phyloP scores from a whole-genome alignment of 2,113 vertebrate genomes.

The Bucco capensis region DNA sequence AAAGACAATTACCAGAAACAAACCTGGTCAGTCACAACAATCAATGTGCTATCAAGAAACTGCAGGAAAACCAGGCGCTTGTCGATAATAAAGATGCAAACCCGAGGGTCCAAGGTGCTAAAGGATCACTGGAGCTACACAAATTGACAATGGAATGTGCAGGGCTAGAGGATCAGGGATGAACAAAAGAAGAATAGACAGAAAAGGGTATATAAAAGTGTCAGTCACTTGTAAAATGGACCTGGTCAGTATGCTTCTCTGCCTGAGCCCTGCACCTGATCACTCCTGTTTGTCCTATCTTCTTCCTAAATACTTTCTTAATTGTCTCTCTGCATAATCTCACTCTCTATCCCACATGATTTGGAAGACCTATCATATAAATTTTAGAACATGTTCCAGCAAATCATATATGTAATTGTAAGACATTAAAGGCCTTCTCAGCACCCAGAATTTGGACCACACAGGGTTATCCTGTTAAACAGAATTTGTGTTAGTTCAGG shows the following conservation, averaged over 20 bases:
- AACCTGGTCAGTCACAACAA: neutral
- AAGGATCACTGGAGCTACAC: fast-evolving
- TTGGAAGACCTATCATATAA: neutral
- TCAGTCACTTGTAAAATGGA: neutral
- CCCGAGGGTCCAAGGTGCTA: neutral
- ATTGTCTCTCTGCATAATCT: neutral
- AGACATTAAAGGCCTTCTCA: neutral
- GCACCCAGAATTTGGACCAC: neutral
- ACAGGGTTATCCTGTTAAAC: neutral
- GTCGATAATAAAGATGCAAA: neutral
- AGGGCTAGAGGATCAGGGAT: neutral
- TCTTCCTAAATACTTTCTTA: neutral
- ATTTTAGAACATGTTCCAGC: neutral
- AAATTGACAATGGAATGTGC: neutral
- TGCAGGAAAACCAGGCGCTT: neutral
- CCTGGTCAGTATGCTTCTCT: fast-evolving
- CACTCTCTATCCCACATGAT: neutral
- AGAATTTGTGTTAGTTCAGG: neutral
- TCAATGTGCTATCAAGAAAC: neutral
- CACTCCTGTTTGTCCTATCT: neutral
- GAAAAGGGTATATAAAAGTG: neutral
- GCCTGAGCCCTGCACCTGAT: neutral
- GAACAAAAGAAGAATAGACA: neutral
- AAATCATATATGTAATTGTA: neutral
- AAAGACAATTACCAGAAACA: neutral